Evolutionary conservation across 2,113 vertebrate species (phyloP).

Genomic region (Chloebia gouldiae): DNA sequence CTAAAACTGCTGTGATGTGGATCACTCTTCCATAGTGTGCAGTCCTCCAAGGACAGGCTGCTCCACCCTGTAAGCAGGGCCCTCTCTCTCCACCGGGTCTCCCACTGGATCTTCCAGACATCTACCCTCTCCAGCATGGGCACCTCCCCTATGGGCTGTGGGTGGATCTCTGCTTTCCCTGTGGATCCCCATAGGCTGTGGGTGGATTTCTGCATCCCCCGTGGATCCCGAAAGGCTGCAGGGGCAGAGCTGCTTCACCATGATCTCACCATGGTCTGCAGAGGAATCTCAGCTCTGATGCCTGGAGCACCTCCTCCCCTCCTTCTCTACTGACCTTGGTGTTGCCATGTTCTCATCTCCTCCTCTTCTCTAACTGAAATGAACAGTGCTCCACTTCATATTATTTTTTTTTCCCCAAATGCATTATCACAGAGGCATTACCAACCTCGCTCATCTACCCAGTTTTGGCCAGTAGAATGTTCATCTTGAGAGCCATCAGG

Average conservation of each 20-base stretch:
- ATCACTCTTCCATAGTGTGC: background rate
- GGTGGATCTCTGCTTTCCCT: background rate
- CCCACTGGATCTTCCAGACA: background rate
- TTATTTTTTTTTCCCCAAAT: background rate
- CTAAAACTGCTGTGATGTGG: background rate
- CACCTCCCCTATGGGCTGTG: background rate
- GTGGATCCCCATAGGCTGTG: background rate
- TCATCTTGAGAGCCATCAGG: background rate
- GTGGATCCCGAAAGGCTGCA: background rate
- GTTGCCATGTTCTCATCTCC: background rate
- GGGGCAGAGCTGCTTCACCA: background rate
- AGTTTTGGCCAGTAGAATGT: background rate
- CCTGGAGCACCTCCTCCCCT: background rate
- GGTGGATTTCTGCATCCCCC: background rate
- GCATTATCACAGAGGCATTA: background rate
- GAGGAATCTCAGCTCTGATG: rapidly evolving
- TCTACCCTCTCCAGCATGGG: too few relatives aligned
- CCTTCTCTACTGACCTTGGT: background rate
- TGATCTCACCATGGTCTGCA: background rate
- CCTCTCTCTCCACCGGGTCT: background rate
- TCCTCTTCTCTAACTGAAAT: background rate
- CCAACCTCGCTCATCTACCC: background rate
- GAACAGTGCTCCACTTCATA: background rate
- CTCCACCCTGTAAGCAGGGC: background rate
- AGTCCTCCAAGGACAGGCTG: background rate